Percentiles rank a stretch among this genome's conserved stretches.
phyloP scores from a whole-genome alignment of 2,888 invertebrate species.

The Agrochola lota region DNA sequence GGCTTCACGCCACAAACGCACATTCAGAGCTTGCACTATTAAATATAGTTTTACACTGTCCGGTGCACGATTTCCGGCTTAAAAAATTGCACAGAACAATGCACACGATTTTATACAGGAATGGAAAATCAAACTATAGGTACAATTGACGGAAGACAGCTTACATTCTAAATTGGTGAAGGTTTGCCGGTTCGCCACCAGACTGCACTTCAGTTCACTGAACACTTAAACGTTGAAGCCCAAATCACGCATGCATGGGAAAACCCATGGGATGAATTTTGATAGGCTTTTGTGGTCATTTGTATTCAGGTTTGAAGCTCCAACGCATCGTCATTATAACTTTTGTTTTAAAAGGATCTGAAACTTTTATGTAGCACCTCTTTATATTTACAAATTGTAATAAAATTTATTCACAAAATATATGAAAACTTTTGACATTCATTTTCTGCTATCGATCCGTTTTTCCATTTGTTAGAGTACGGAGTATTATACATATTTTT shows the following conservation, averaged over 20 bases:
- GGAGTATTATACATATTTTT: constrained; percentile 23
- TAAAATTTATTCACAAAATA: constrained; percentile 55
- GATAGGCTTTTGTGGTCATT: constrained; percentile 35
- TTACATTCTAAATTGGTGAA: constrained; percentile 68
- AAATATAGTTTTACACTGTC: constrained; percentile 41
- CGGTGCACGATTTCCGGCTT: constrained; percentile 50
- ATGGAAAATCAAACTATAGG: constrained; percentile 70
- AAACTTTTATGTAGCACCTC: constrained; percentile 62
- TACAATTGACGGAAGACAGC: constrained; percentile 71
- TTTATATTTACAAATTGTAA: constrained; percentile 46
- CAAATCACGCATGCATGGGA: constrained; percentile 42
- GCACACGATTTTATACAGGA: constrained; percentile 64
- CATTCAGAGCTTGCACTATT: constrained; percentile 60
- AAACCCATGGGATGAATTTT: constrained; percentile 40
- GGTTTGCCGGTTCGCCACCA: constrained; percentile 50
- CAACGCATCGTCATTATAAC: constrained; percentile 42
- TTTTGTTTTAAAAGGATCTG: constrained; percentile 45
- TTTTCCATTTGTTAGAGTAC: constrained; percentile 29
- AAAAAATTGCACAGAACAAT: constrained; percentile 54
- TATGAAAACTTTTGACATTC: constrained; percentile 42
- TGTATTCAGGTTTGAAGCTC: constrained; percentile 30
- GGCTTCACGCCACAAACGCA: constrained; percentile 53
- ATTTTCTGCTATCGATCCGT: constrained; percentile 37
- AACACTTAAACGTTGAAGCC: constrained; percentile 51
- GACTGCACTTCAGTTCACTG: constrained; percentile 54